Evolutionary conservation across 1,140 invertebrate species (phyloP), one percentile per base, ranked within the genome.

Genomic region (Aphaenogaster ashmeadi): DNA sequence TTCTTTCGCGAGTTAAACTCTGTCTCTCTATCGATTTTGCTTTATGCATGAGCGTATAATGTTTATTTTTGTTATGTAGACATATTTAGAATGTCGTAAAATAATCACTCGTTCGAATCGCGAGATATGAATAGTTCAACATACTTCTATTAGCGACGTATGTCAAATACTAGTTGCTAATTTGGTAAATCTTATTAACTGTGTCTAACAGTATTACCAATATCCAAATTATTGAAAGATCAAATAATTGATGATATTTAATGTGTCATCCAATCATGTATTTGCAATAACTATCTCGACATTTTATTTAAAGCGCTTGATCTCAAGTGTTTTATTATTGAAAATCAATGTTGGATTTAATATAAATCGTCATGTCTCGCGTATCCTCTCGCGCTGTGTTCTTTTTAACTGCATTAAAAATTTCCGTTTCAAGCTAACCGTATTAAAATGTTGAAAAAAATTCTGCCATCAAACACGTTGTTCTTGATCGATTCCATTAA

Each of bases 261-360:
- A 60, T 60, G 44, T 8, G 47, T 41, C 18, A 60, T 58, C 15
- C 18, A 50, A 74, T 84, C 33, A 50, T 60, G 66, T 56, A 44
- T 75, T 50, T 27, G 41, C 41, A 38, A 60, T 62, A 83, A 47
- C 47, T 71, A 18, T 71, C 18, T 47, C 38, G 27, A 60, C 27
- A 60, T 74, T 74, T 84, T 84, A 84, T 84, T 84, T 75, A 60
- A 84, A 84, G 27, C 44, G 11, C 3, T 52, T 71, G n/a, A 47
- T 52, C 13, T 60, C 11, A 6, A 74, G 18, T 13, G 11, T 74
- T 74, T 44, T 54, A 21, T 83, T 58, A 60, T 74, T 44, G 54
- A 21, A 18, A 58, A 58, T 47, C 41, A 74, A 74, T 56, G 11
- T 52, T 47, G 54, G n/a, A 74, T 56, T 6, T 36, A 79, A 15